Percentiles rank a stretch among this genome's conserved stretches.
These are phyloP conservation scores for Aethes cnicana DNA, from an alignment of 2,888 invertebrate species.

Conservation along the genomic window DNA sequence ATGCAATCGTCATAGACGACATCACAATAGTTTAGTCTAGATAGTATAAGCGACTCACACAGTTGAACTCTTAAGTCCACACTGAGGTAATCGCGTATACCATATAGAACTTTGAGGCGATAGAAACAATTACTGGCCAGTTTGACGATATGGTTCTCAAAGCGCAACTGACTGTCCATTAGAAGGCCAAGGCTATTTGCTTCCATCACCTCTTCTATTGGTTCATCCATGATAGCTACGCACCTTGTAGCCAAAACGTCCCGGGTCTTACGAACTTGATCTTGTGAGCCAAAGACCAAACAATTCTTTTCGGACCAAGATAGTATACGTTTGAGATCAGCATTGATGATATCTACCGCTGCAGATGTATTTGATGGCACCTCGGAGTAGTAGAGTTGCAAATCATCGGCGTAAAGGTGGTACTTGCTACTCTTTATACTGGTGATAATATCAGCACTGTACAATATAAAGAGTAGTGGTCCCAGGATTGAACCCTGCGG, in stretches of 20 bases:
- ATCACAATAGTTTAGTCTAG: conserved; percentile 22
- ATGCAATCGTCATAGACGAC: not conserved
- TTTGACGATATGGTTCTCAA: conserved; percentile 21
- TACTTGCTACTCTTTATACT: conserved; percentile 17
- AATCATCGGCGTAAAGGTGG: conserved; percentile 26
- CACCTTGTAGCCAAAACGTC: not conserved
- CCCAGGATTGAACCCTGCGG: conserved; percentile 30
- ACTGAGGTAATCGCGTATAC: not conserved
- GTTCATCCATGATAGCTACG: conserved; percentile 1
- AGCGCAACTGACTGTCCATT: conserved; percentile 29
- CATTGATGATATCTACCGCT: conserved; percentile 1
- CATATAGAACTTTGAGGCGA: conserved; percentile 4
- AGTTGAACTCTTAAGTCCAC: conserved; percentile 12
- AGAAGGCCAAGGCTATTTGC: conserved; percentile 28
- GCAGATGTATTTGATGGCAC: not conserved
- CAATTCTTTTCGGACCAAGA: conserved; percentile 18
- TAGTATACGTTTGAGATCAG: conserved; percentile 16
- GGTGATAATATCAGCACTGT: conserved; percentile 17
- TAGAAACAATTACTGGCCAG: conserved; percentile 20
- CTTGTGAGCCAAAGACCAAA: conserved; percentile 16
- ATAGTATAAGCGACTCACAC: conserved; percentile 15
- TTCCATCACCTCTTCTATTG: conserved; percentile 22
- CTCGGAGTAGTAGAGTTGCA: conserved; percentile 20
- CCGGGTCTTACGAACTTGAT: not conserved
- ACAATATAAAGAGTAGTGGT: conserved; percentile 21